Evolutionary conservation across 2,113 vertebrate genomes (phyloP).

Genomic region (Lichenostomus cassidix): DNA sequence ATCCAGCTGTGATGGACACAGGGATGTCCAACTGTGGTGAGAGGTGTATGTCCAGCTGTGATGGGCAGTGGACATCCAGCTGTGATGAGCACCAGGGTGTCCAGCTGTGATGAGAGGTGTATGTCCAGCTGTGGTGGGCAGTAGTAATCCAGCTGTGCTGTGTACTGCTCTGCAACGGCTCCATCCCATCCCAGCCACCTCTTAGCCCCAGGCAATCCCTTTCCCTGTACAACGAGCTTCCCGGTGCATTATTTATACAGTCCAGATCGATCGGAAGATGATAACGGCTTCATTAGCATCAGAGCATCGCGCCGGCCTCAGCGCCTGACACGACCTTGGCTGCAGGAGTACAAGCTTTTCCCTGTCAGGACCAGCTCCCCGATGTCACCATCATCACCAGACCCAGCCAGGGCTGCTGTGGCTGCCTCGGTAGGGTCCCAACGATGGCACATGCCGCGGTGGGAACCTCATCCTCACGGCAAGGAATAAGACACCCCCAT

Average conservation of each 20-base stretch:
- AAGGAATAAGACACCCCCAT: neutral
- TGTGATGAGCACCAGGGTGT: neutral
- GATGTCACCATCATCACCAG: neutral
- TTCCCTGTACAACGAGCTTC: neutral
- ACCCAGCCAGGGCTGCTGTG: neutral
- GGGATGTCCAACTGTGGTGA: neutral
- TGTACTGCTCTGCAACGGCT: neutral
- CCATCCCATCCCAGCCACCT: neutral
- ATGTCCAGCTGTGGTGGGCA: neutral
- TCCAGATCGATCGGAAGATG: slow-evolving; percentile 39
- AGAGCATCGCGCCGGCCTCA: neutral
- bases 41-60: neutral
- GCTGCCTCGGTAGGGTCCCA: neutral
- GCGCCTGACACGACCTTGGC: slow-evolving; percentile 47
- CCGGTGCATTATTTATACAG: slow-evolving; percentile 52
- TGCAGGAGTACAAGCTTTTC: slow-evolving; percentile 7
- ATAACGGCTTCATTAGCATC: slow-evolving; percentile 67
- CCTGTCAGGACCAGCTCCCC: neutral
- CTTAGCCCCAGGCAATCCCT: slow-evolving; percentile 26
- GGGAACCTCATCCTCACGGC: neutral
- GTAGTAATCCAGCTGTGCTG: neutral
- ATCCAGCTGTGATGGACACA: neutral
- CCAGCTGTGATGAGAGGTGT: neutral
- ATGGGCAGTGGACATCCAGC: neutral
- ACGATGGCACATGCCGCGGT: accelerated